phyloP scores from a whole-genome alignment of 2,888 invertebrate species.

The Trachelus tabidus region DNA sequence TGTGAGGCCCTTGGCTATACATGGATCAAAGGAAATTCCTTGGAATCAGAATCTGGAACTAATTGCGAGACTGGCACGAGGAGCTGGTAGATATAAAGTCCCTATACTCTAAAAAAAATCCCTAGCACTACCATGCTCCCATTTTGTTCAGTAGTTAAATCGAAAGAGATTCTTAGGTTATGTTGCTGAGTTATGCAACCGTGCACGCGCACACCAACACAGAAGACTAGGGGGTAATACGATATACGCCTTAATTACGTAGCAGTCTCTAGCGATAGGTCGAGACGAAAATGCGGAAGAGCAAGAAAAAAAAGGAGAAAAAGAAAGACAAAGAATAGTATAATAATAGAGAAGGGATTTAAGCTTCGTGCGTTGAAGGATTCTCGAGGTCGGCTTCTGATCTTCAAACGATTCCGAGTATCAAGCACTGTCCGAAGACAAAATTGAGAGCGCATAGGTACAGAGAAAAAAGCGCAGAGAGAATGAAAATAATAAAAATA shows the following conservation, averaged over 20 bases:
- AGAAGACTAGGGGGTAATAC: background rate
- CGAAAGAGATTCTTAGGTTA: background rate
- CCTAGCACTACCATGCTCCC: background rate
- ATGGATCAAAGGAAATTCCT: constrained; percentile 32
- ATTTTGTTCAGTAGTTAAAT: background rate
- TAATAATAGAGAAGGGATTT: background rate
- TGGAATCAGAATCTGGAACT: constrained; percentile 35
- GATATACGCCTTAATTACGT: background rate
- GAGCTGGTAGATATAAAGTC: background rate
- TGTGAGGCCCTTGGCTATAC: constrained; percentile 13
- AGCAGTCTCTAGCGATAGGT: background rate
- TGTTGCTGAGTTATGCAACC: background rate
- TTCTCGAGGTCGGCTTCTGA: background rate
- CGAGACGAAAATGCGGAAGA: background rate
- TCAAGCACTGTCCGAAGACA: background rate
- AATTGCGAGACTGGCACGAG: constrained; percentile 21
- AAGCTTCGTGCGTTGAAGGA: background rate
- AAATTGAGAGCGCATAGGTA: background rate
- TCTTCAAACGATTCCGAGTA: background rate
- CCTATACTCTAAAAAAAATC: background rate
- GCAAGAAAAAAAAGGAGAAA: background rate
- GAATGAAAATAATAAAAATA: background rate
- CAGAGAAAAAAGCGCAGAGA: background rate
- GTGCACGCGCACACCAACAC: background rate
- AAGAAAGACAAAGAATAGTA: background rate